These are phyloP conservation scores for Hartigia nigra DNA, from an alignment of 2,888 invertebrate species.

Conservation along the genomic window DNA sequence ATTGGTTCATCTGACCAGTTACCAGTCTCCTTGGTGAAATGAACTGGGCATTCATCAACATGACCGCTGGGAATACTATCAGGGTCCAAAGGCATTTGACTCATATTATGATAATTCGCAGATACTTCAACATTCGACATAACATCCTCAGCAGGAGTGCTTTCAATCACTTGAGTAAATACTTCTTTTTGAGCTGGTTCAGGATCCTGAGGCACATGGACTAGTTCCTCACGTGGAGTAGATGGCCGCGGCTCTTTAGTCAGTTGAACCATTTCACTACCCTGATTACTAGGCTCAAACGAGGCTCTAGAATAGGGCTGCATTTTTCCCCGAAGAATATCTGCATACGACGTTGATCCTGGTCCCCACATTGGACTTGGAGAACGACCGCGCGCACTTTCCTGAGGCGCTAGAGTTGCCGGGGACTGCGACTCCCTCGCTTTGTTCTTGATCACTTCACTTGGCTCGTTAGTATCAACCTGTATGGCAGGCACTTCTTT, in stretches of 20 bases:
- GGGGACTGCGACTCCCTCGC: neutral
- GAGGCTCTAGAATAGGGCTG: constrained; percentile 16
- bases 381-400: constrained; percentile 68
- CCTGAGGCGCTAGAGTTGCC: constrained; percentile 44
- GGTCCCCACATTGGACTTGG: constrained; percentile 80
- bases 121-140: neutral
- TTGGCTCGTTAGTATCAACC: constrained; percentile 12
- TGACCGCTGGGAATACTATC: neutral
- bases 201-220: neutral
- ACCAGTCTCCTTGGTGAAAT: constrained; percentile 23
- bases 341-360: constrained; percentile 82
- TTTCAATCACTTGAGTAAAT: neutral
- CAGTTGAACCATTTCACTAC: constrained; percentile 39
- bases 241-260: constrained; percentile 17
- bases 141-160: neutral
- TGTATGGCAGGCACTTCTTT: constrained; percentile 18
- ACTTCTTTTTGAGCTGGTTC: neutral
- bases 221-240: neutral
- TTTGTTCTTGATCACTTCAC: constrained; percentile 5
- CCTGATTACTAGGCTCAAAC: constrained; percentile 25
- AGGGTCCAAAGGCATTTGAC: neutral
- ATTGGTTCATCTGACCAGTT: constrained; percentile 47
- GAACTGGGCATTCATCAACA: neutral
- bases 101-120: neutral
- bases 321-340: constrained; percentile 75